Conservation (phyloP, 2,888 invertebrate species). For the Anthrax anthrax region DNA sequence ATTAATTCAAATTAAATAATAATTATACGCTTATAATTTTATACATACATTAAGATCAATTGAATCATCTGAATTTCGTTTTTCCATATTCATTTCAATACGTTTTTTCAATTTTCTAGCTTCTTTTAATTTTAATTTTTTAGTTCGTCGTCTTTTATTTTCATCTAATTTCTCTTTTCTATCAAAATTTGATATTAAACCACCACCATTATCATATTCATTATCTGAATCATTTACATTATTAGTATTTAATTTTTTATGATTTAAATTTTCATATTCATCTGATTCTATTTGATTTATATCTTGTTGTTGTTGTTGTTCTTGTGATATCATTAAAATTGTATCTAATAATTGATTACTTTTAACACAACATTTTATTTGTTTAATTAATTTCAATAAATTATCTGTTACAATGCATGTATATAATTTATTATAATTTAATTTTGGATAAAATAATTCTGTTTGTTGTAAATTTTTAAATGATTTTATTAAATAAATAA, state of each 20-base stretch:
- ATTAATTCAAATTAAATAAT: neutral
- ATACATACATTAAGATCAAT: slow-evolving; percentile 41
- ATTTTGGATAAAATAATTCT: slow-evolving; percentile 47
- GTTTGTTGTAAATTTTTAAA: slow-evolving; percentile 52
- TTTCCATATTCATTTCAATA: slow-evolving; percentile 20
- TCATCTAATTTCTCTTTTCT: slow-evolving; percentile 37
- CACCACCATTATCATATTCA: slow-evolving; percentile 32
- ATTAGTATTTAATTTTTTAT: too few relatives aligned
- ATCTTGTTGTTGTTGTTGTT: neutral
- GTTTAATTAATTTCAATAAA: slow-evolving; percentile 24
- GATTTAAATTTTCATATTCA: too few relatives aligned
- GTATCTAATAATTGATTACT: neutral
- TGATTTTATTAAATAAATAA: slow-evolving; percentile 53
- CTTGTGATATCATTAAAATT: neutral
- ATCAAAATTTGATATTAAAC: slow-evolving; percentile 37
- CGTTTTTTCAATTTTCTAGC: slow-evolving; percentile 18
- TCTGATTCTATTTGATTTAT: neutral
- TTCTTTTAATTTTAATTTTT: slow-evolving; percentile 21
- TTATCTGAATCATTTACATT: slow-evolving; percentile 29
- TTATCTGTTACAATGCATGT: slow-evolving; percentile 39
- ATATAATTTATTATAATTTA: slow-evolving; percentile 45
- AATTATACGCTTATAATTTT: neutral
- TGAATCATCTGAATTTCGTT: slow-evolving; percentile 35
- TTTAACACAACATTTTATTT: neutral
- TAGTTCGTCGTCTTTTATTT: slow-evolving; percentile 39